phyloP scores from a whole-genome alignment of 64 coral and sea anemone genomes.

The Montipora capricornis region DNA sequence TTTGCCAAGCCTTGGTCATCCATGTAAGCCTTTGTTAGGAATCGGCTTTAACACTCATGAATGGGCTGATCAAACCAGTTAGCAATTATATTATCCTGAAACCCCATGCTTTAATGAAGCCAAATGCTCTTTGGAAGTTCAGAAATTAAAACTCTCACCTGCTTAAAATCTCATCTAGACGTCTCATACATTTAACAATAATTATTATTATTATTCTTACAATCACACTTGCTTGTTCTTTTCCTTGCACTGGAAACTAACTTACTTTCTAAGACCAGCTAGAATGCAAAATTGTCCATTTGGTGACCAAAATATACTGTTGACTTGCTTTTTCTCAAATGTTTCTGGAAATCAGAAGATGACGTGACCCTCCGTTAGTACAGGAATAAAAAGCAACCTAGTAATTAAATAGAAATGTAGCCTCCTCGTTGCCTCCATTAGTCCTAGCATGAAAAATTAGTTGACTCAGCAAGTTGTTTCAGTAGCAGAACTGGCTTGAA shows the following conservation, averaged over 20 bases:
- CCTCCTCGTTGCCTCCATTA: neutral
- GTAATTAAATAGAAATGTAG: neutral
- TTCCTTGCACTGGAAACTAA: neutral
- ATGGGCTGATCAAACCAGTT: too few species aligned
- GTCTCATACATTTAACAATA: too few species aligned
- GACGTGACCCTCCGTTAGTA: neutral
- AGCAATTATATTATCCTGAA: too few species aligned
- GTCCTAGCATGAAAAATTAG: neutral
- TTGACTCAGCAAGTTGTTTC: constrained; percentile 39
- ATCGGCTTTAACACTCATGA: too few species aligned
- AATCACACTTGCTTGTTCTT: too few species aligned
- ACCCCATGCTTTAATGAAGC: too few species aligned
- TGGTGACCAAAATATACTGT: constrained; percentile 98
- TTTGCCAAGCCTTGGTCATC: too few species aligned
- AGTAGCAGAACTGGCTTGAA: constrained; percentile 93
- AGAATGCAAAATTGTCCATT: constrained; percentile 97
- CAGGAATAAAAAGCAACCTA: neutral
- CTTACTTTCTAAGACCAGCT: constrained; percentile 93
- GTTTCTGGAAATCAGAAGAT: constrained; percentile 75
- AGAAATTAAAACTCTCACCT: too few species aligned
- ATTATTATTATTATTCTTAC: too few species aligned
- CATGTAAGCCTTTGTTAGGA: too few species aligned
- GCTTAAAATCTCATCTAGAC: too few species aligned
- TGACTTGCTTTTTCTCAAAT: constrained; percentile 94
- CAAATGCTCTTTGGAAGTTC: too few species aligned